phyloP scores from a whole-genome alignment of 1,140 invertebrate genomes.

The Babylonia areolata region DNA sequence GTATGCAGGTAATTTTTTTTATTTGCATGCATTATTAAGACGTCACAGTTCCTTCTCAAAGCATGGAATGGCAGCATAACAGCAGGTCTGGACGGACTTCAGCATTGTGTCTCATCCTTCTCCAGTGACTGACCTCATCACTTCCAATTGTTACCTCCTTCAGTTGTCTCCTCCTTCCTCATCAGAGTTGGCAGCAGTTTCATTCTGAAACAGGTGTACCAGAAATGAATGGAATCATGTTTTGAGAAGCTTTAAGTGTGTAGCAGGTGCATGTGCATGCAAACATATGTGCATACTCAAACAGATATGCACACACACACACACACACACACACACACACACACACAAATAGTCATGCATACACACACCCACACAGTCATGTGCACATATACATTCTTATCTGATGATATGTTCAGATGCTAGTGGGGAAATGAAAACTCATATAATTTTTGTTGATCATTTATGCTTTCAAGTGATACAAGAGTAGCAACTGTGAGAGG shows the following conservation, averaged over 20 bases:
- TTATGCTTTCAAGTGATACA: no score
- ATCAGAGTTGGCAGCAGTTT: conserved; percentile 18
- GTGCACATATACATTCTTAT: no score
- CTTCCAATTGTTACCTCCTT: not conserved
- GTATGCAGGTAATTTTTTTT: no score
- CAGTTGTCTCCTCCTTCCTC: conserved; percentile 36
- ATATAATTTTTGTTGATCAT: no score
- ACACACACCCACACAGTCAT: not conserved
- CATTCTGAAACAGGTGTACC: conserved; percentile 30
- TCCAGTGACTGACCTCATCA: not conserved
- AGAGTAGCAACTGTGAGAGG: no score
- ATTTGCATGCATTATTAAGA: no score
- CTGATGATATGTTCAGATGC: no score
- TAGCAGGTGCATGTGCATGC: no score
- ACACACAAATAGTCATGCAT: not conserved
- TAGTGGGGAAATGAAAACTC: no score
- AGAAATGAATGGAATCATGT: not conserved
- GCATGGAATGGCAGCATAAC: not conserved
- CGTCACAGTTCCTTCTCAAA: not conserved
- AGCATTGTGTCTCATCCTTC: not conserved
- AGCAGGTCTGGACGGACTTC: not conserved
- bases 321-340: not conserved
- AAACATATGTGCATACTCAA: not conserved
- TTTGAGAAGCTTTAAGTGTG: no score
- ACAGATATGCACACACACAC: conserved; percentile 17